Base-by-base conservation (phyloP, 2,888 invertebrate genomes). In the Andrena flavipes region DNA sequence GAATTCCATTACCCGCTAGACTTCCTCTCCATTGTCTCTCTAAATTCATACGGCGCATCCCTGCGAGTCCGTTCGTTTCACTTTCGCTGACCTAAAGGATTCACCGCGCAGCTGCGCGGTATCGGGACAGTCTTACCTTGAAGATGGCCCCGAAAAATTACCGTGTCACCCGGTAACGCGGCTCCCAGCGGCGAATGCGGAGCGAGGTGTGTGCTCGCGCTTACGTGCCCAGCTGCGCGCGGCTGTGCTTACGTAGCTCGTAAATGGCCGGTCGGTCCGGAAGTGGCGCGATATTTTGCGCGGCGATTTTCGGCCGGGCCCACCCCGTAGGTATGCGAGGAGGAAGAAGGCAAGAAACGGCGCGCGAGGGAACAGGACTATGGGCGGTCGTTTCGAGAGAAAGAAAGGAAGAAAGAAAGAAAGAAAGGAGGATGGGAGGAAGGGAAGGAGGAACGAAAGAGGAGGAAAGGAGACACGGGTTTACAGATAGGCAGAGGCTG, bases 401-500 rank as follows among this genome's bases (percentile, higher is more conserved):
- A 30, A 64, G 16, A 30, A 8, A 4, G 68, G 5, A 30, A 30
- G 30, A 26, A 26, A 29, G 29, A 8, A 29, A n/a, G 20, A 56
- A 10, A 51, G 49, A 54, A 60, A 59, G 48, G 54, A 16, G 33
- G 68, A 51, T 42, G 60, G 33, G 10, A 42, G 71, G 65, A 35
- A 60, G 63, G 49, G 35, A 49, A 35, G 56, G 30, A 63, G 54
- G 56, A 42, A 54, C 23, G 71, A 49, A 54, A 63, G 73, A 73
- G 78, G 73, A 73, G 81, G 76, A 80, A 79, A 76, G 74, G 84
- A 77, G 79, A 85, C 75, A 68, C 80, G 84, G 73, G 80, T 88
- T 87, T 87, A 85, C 87, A 84, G 86, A 86, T 86, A 87, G 85
- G 82, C 79, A 78, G 75, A 85, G 85, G 82, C 81, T 81, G 42